A percentile compares a stretch with the other conserved stretches of the same genome.
Evolutionary conservation across 2,888 invertebrate species (phyloP).

Genomic region (Pediacus dermestoides): DNA sequence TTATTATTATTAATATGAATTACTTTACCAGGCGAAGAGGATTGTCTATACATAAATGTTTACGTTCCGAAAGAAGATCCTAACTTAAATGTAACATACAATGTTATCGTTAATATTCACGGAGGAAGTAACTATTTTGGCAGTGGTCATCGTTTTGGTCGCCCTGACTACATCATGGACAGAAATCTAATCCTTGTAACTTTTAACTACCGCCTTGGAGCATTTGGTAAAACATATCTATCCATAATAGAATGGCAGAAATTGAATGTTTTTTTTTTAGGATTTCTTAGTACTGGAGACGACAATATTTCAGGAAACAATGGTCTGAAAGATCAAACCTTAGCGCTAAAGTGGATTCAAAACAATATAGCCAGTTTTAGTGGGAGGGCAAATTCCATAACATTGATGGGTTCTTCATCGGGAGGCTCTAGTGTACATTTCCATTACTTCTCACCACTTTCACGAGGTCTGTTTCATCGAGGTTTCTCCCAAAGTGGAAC

Average conservation of each 20-base stretch:
- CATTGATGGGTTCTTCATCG: slow-evolving; percentile 64
- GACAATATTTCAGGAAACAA: slow-evolving; percentile 63
- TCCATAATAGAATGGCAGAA: no score
- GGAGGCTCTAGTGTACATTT: slow-evolving; percentile 71
- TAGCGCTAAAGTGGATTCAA: slow-evolving; percentile 66
- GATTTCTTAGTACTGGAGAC: slow-evolving; percentile 73
- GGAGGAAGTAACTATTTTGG: slow-evolving; percentile 65
- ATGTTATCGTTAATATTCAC: slow-evolving; percentile 61
- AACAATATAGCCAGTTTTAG: slow-evolving; percentile 65
- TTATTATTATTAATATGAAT: no score
- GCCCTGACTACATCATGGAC: slow-evolving; percentile 58
- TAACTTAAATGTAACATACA: slow-evolving; percentile 38
- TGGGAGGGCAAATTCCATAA: slow-evolving; percentile 64
- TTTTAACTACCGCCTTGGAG: slow-evolving; percentile 58
- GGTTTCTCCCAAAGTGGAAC: slow-evolving; percentile 42
- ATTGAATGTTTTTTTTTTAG: no score
- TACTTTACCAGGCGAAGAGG: slow-evolving; percentile 53
- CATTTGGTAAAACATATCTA: no score
- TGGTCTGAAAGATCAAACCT: slow-evolving; percentile 68
- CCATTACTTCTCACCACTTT: slow-evolving; percentile 62
- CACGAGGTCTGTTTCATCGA: slow-evolving; percentile 50
- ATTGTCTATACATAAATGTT: slow-evolving; percentile 61
- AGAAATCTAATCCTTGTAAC: slow-evolving; percentile 61
- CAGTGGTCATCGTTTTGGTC: slow-evolving; percentile 51
- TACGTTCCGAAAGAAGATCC: slow-evolving; percentile 50